Base-by-base conservation (phyloP, 92 coral and sea anemone species). In the Heteractis magnifica region DNA sequence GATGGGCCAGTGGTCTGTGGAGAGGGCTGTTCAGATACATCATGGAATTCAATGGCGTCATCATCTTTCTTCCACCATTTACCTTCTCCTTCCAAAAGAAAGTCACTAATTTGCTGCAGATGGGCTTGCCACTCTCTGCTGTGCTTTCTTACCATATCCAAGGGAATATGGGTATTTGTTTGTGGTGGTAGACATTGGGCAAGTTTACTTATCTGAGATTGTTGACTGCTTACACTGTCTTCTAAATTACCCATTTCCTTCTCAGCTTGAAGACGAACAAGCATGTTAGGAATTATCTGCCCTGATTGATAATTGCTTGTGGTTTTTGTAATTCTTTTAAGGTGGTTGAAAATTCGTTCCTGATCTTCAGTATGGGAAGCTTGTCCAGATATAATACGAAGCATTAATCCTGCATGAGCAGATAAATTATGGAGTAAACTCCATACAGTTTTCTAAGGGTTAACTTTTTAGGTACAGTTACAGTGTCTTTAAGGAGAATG, bases 311-410 rank as follows among this genome's bases (percentile, higher is more conserved):
- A 88, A 77, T 88, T 88, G 86, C 92, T 88, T 64, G 92, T 88
- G 71, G 49, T 79, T 50, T 85, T 88, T 65, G 92, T 85, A 1
- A 88, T 88, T 44, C 21, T 49, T 68, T 88, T 84, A 49, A 88
- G 71, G 85, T 73, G 88, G 70, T 84, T 58, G 52, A 88, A 88
- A 10, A 75, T 79, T 52, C 92, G 56, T 70, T 85, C 91, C 65
- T 88, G 85, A 72, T 85, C 89, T 81, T 88, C 92, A 6, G 92
- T 85, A 85, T 84, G 73, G 14, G 89, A 81, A 6, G 92, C 80
- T 75, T 73, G 86, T 34, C 89, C 81, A 80, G 89, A 86, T 56
- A 86, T 65, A 8, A 86, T 65, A 12, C 85, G 79, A n/a, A 86
- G 89, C 89, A 86, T 86, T 26, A 53, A 59, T 53, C 89, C 92